A percentile compares a stretch with the other conserved stretches of the same genome.
Evolutionary conservation across 2,797 vertebrate genomes (phyloP).

Genomic region (Sitta carolinensis): DNA sequence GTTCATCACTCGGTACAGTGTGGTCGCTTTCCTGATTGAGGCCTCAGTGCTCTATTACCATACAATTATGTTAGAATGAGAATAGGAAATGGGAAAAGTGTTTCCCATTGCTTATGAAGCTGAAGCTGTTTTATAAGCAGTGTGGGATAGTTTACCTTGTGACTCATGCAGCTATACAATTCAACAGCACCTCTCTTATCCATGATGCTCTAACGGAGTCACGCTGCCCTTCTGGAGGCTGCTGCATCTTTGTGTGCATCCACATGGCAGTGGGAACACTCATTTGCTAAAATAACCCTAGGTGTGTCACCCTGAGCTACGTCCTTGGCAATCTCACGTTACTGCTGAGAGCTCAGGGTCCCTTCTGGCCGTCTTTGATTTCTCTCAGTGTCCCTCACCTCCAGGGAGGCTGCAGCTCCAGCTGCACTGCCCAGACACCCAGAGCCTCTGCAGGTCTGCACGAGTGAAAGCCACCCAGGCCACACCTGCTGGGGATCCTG

Average conservation of each 20-base stretch:
- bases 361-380: background rate
- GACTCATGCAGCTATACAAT: background rate
- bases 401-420: background rate
- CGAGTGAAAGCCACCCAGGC: background rate
- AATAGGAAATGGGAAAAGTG: background rate
- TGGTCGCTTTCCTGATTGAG: background rate
- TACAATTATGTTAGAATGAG: background rate
- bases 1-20: background rate
- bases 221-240: background rate
- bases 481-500: background rate
- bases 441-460: background rate
- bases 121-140: background rate
- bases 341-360: background rate
- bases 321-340: constrained; percentile 12
- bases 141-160: background rate
- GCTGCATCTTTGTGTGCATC: background rate
- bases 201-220: background rate
- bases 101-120: background rate
- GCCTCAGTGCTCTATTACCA: background rate
- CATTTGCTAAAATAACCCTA: constrained; percentile 34
- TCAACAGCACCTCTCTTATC: background rate
- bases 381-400: background rate
- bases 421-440: background rate
- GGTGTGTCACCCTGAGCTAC: constrained; percentile 9
- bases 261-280: background rate